phyloP scores from a whole-genome alignment of 35 echinoderm and acorn worm species.

The Patiria miniata region DNA sequence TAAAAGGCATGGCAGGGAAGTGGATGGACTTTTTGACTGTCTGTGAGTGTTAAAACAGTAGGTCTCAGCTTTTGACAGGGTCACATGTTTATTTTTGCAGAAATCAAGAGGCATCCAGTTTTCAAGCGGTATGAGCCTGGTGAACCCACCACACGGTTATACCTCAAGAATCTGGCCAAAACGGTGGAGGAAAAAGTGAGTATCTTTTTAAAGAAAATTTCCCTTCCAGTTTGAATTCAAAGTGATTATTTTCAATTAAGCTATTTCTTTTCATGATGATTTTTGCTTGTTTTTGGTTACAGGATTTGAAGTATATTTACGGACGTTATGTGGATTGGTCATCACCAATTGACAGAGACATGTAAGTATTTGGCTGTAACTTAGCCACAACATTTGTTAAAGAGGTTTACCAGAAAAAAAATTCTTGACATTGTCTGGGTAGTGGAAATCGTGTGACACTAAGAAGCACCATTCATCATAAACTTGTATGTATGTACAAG shows the following conservation, averaged over 20 bases:
- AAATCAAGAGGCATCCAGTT: slow-evolving; percentile 81
- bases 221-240: too few relatives aligned
- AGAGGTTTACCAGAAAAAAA: too few relatives aligned
- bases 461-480: too few relatives aligned
- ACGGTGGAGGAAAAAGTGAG: slow-evolving; percentile 90
- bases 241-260: background rate
- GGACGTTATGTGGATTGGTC: slow-evolving; percentile 95
- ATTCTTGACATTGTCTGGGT: background rate
- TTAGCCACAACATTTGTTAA: slow-evolving; percentile 6
- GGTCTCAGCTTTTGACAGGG: too few relatives aligned
- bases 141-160: slow-evolving; percentile 89
- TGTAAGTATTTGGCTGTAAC: slow-evolving; percentile 95
- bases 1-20: too few relatives aligned
- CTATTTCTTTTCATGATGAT: background rate
- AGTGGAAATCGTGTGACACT: too few relatives aligned
- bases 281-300: background rate
- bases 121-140: slow-evolving; percentile 90
- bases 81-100: slow-evolving; percentile 37
- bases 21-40: too few relatives aligned
- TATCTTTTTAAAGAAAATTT: background rate
- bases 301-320: slow-evolving; percentile 93
- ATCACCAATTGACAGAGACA: slow-evolving; percentile 89
- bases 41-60: too few relatives aligned
- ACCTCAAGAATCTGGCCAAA: slow-evolving; percentile 91
- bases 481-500: too few relatives aligned